Percentiles rank a stretch among this genome's conserved stretches.
phyloP scores from a whole-genome alignment of 2,797 vertebrate genomes.

The Austrolebias charrua region DNA sequence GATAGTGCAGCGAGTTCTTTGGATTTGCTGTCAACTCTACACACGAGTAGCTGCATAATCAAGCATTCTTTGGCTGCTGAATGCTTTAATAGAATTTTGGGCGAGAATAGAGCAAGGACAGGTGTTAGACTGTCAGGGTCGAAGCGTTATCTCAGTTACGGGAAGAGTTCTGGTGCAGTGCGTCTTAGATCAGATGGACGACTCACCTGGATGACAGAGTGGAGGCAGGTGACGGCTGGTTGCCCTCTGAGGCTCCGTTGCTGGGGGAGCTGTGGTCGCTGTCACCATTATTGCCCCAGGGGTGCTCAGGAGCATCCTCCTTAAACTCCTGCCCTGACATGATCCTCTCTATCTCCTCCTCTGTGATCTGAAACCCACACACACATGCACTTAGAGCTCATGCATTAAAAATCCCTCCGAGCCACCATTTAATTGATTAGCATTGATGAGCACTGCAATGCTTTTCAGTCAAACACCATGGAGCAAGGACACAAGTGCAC shows the following conservation, averaged over 20 bases:
- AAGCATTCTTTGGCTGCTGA: slow-evolving; percentile 58
- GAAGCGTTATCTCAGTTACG: slow-evolving; percentile 54
- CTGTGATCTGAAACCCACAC: slow-evolving; percentile 86
- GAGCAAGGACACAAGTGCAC: slow-evolving; percentile 53
- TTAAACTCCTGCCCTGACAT: slow-evolving; percentile 99
- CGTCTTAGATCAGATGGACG: slow-evolving; percentile 14
- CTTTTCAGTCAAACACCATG: slow-evolving; percentile 45
- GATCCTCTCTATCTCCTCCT: slow-evolving; percentile 98
- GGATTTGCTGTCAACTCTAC: slow-evolving; percentile 40
- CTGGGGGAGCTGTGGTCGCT: slow-evolving; percentile 97
- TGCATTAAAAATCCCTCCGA: slow-evolving; percentile 19
- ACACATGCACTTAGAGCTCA: slow-evolving; percentile 10
- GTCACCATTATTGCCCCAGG: slow-evolving; percentile 97
- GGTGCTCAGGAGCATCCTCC: slow-evolving; percentile 89
- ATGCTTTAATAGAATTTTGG: slow-evolving; percentile 56
- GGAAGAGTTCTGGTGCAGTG: slow-evolving; percentile 10
- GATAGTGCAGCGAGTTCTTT: slow-evolving; percentile 60
- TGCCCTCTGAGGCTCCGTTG: slow-evolving; percentile 95
- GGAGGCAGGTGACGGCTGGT: slow-evolving; percentile 95
- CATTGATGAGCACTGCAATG: slow-evolving; percentile 9
- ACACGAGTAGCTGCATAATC: slow-evolving; percentile 49
- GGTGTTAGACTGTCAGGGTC: slow-evolving; percentile 62
- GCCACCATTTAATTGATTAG: slow-evolving; percentile 43
- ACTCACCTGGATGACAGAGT: slow-evolving; percentile 96
- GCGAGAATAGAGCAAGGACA: slow-evolving; percentile 33